Base-by-base conservation (phyloP, 2,113 vertebrate species). In the Haemorhous mexicanus region DNA sequence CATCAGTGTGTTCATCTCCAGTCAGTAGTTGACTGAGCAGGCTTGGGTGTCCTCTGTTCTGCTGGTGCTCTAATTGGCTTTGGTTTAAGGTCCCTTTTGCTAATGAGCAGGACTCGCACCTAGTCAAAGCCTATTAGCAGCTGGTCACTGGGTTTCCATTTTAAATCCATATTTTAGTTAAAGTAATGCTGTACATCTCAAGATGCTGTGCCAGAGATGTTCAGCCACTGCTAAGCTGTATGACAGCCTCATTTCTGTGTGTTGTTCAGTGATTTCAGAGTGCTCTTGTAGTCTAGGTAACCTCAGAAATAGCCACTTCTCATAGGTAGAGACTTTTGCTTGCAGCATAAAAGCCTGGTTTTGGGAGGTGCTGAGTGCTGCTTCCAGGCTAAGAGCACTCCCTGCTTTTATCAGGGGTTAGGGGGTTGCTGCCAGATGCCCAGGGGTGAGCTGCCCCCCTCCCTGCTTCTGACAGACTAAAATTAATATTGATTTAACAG, bases 211-310 rank as follows among this genome's bases (percentile, higher is more conserved):
- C 68, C 24, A 59, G 17, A 91, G 52, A 63, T 69, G 58, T 73
- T 93, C 44, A 83, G 43, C 27, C 32, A 13, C 66, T 81, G 87
- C 79, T 63, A 39, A 86, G 67, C 67, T 63, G 39, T 69, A 9
- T 8, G 27, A 16, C 72, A 80, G 68, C 43, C 64, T 97, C 28
- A 21, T 91, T 87, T 86, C 64, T 88, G 28, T 58, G 43, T 93
- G 67, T 4, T 87, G 62, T 61, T 90, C 68, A 41, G 67, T 88
- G 82, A 74, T 93, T 95, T 84, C 78, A 55, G 79, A 95, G 63
- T 32, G 52, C 64, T 86, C 83, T 75, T 67, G 94, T 96, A 96
- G 95, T 97, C 92, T 96, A 95, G 94, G 93, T 93, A 96, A 96
- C 95, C 92, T 96, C 87, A 95, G 78, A 86, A 96, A 83, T 59